Conservation (phyloP, 2,797 vertebrate genomes). For the Sebastes itinus region DNA sequence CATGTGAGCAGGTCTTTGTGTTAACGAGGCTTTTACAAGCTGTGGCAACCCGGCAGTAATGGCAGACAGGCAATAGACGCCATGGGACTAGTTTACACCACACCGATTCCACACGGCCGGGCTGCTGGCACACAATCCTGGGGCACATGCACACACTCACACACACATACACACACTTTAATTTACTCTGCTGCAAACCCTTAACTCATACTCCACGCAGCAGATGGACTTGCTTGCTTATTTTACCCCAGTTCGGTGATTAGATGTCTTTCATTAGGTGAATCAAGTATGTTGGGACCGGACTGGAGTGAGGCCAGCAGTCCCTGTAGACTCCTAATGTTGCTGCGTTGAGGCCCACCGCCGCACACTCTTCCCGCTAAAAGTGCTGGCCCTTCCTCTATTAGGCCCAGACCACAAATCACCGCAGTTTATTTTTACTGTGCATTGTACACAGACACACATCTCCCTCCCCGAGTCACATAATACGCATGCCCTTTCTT, state of each 20-base stretch:
- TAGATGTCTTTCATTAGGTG: constrained; percentile 73
- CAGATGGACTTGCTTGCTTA: constrained; percentile 69
- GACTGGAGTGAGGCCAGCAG: constrained; percentile 59
- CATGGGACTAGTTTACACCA: constrained; percentile 78
- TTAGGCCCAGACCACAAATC: constrained; percentile 71
- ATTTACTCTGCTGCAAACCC: constrained; percentile 46
- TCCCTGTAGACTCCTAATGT: constrained; percentile 58
- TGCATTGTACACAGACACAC: constrained; percentile 67
- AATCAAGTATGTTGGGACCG: constrained; percentile 63
- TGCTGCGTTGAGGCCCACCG: constrained; percentile 47
- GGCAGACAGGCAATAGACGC: constrained; percentile 76
- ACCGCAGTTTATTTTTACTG: constrained; percentile 74
- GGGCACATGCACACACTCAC: constrained; percentile 8
- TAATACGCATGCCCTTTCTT: constrained; percentile 49
- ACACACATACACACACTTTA: constrained; percentile 27
- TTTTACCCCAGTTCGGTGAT: constrained; percentile 64
- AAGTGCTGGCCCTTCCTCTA: constrained; percentile 58
- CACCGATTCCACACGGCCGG: constrained; percentile 31
- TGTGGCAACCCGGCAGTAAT: constrained; percentile 84
- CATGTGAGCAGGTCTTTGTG: constrained; percentile 89
- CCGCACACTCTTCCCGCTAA: constrained; percentile 49
- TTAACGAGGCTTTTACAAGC: constrained; percentile 90
- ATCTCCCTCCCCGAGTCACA: constrained; percentile 57
- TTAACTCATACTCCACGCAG: constrained; percentile 32
- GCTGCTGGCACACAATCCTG: constrained; percentile 21